Evolutionary conservation across 2,888 invertebrate species (phyloP), one percentile per base, ranked within the genome.

Genomic region (Eupithecia abbreviata): DNA sequence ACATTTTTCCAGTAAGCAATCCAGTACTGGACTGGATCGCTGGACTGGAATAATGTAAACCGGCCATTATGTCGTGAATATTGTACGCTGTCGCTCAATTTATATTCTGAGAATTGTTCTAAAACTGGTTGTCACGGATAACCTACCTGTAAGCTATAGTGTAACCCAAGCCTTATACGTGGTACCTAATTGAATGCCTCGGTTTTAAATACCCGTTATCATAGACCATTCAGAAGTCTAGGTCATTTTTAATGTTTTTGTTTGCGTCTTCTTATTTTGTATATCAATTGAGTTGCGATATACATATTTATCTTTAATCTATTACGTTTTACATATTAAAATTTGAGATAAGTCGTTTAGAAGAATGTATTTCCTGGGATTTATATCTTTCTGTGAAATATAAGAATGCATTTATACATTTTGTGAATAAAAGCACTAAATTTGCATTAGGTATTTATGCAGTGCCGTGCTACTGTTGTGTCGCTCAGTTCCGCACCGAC

Each of bases 191-290:
- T 73, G 66, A 76, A 68, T 71, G 55, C 30, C 43, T 76, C 5
- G 10, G 41, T 67, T 45, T 67, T 15, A 47, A 71, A 74, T 45
- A 73, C 66, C 67, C 30, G 75, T 70, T 77, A 75, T 73, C 65
- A 45, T 62, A 71, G 49, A 69, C n/a, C 58, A 58, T 71, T n/a
- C 10, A 73, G 71, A 78, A 73, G 75, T 78, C 79, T 79, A 73
- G 75, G 79, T 79, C 71, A 77, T 66, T 70, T 70, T 69, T 66
- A 58, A 76, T 72, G 72, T 72, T 68, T 73, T 68, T 73, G 72
- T 72, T 76, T 69, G 62, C 12, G 69, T 70, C 51, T 70, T 62
- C 18, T 55, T 66, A 66, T 51, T 7, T 62, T 69, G 51, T 73
- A 41, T 66, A 67, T 71, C 73, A 55, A n/a, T 65, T 66, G 18